Base-by-base conservation (phyloP, 2,113 vertebrate genomes). In the Pituophis catenifer region DNA sequence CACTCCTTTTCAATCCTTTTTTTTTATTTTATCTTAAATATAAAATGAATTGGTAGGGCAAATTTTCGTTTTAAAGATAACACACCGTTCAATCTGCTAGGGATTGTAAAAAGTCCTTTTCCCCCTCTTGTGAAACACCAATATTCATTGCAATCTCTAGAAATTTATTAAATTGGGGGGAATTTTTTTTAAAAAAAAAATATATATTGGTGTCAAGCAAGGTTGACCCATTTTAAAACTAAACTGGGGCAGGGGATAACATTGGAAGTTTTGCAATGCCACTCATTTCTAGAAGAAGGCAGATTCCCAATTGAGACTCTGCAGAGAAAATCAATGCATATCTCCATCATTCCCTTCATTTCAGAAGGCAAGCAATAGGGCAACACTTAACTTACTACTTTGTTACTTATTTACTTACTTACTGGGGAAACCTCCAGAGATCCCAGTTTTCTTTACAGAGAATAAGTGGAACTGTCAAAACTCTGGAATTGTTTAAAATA, bases 171-270 rank as follows among this genome's bases (percentile, higher is more conserved):
- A 38, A 38, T 38, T 38, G 38, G 23, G 62, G 11, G 2, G 8
- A 3, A 1, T 4, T 33, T 70, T 15, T n/a, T 59, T 55, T 55
- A 3, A 5, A 26, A 75, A 75, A 75, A 70, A 70, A 15, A 15
- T 0, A n/a, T 70, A 15, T 0, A n/a, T 70, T n/a, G 5, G 5
- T 70, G n/a, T 17, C 70, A 75, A 33, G 44, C 44, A 48, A 48
- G 44, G 44, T n/a, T 53, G 3, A 33, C 2, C 11, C 15, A 10
- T 54, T n/a, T 54, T 23, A 57, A 89, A 89, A 58, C 58, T 89
- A n/a, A n/a, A 5, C 26, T 0, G 62, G 3, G 29, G 0, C 11
- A 0, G 0, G 12, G 7, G 7, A 17, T 38, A 3, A 19, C 44
- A 81, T 1, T 21, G 7, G 70, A 81, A 38, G 33, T 81, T 75